Conservation (phyloP, 35 echinoderm and acorn worm species). For the Anneissia japonica region DNA sequence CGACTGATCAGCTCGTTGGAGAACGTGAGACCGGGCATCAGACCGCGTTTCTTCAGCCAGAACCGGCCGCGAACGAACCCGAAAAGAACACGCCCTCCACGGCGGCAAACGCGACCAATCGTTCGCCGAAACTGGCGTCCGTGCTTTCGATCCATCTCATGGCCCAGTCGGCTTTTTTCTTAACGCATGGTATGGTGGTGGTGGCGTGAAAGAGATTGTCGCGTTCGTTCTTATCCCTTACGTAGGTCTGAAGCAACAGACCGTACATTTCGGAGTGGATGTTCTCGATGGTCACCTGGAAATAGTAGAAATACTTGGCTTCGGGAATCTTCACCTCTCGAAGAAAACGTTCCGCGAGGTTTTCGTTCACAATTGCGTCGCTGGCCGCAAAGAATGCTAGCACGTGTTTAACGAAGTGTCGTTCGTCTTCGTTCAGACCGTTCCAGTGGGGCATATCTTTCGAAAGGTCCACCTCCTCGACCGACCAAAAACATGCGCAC, state of each 20-base stretch:
- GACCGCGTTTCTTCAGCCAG: constrained; percentile 84
- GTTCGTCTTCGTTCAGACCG: constrained; percentile 53
- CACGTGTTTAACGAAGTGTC: constrained; percentile 69
- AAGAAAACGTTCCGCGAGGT: constrained; percentile 76
- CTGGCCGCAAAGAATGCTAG: constrained; percentile 91
- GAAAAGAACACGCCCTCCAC: constrained; percentile 96
- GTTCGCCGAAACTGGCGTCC: constrained; percentile 49
- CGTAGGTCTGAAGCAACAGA: constrained; percentile 73
- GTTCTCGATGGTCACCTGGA: constrained; percentile 96
- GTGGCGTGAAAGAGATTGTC: constrained; percentile 63
- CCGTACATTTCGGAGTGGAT: constrained; percentile 96
- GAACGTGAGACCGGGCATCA: constrained; percentile 80
- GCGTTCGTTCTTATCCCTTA: constrained; percentile 59
- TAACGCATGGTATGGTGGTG: constrained; percentile 67
- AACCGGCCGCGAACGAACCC: constrained; percentile 86
- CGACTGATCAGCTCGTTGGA: constrained; percentile 96
- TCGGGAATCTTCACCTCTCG: constrained; percentile 82
- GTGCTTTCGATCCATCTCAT: constrained; percentile 59
- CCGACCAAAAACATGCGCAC: too few species aligned
- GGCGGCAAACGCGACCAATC: constrained; percentile 80
- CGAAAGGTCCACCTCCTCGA: too few species aligned
- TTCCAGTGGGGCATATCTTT: too few species aligned
- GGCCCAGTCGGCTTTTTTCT: constrained; percentile 97
- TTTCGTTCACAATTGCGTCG: constrained; percentile 91
- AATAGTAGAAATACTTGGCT: constrained; percentile 86